phyloP scores from a whole-genome alignment of 2,797 vertebrate species.

The Sebastes cheni region DNA sequence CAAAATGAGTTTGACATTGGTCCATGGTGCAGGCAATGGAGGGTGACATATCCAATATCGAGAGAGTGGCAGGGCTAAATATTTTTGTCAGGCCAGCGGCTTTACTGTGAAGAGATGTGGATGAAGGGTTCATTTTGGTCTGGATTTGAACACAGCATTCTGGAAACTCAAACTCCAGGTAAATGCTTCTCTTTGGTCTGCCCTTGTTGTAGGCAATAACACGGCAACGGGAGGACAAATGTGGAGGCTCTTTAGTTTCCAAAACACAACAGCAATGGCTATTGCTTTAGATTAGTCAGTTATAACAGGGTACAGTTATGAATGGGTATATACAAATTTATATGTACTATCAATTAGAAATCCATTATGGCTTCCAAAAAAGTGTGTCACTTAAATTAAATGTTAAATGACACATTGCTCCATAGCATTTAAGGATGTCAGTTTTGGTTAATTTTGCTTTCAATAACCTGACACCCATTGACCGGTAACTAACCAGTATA shows the following conservation, averaged over 20 bases:
- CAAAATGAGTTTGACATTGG: constrained; percentile 81
- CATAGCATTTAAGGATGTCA: background rate
- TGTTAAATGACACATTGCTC: too few relatives aligned
- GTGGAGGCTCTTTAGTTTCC: background rate
- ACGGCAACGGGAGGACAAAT: background rate
- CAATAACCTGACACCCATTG: background rate
- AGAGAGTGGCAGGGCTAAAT: constrained; percentile 77
- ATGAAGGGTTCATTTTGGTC: constrained; percentile 70
- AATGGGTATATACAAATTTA: background rate
- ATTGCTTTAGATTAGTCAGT: background rate
- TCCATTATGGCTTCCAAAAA: background rate
- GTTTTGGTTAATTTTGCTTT: background rate
- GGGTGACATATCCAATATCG: constrained; percentile 81
- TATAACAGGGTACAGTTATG: background rate
- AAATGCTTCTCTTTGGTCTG: constrained; percentile 23
- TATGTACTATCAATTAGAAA: background rate
- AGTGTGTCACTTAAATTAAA: background rate
- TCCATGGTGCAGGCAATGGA: constrained; percentile 73
- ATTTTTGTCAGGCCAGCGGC: constrained; percentile 72
- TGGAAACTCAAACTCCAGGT: constrained; percentile 33
- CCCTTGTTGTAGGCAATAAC: constrained; percentile 6
- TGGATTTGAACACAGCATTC: constrained; percentile 51
- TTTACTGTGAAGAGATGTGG: constrained; percentile 60
- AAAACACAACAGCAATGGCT: background rate
- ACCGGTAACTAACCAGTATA: background rate